A percentile compares a stretch with the other conserved stretches of the same genome.
These are phyloP conservation scores for Monochamus saltuarius DNA, from an alignment of 1,140 invertebrate genomes.

Conservation along the genomic window DNA sequence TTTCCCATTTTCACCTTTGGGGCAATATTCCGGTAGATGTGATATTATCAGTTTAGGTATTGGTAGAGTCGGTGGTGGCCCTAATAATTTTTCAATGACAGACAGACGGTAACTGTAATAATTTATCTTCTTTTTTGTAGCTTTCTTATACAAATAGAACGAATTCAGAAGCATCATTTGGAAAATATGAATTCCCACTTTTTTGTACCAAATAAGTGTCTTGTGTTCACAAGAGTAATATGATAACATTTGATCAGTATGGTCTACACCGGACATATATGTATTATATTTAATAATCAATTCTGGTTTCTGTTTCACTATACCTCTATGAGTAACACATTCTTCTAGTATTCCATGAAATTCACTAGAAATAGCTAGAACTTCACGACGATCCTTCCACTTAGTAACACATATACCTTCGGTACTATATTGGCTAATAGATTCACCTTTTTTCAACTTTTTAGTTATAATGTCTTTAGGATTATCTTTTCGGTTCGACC, in stretches of 20 bases:
- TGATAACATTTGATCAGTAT: conserved; percentile 25
- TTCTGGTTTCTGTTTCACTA: conserved; percentile 10
- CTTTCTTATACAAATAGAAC: conserved; percentile 15
- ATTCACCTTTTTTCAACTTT: no score
- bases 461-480: no score
- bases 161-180: conserved; percentile 30
- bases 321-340: conserved; percentile 5
- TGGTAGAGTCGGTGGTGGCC: background rate
- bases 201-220: conserved; percentile 31
- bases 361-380: conserved; percentile 21
- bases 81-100: no score
- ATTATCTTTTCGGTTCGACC: no score
- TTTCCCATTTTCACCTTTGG: background rate
- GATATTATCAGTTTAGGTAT: background rate
- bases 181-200: conserved; percentile 27
- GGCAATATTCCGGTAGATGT: background rate
- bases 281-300: conserved; percentile 24
- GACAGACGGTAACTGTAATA: no score
- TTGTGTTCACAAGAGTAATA: conserved; percentile 30
- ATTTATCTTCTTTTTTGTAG: no score
- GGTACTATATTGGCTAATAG: no score
- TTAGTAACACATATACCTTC: background rate
- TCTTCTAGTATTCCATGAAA: conserved; percentile 15
- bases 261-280: conserved; percentile 20
- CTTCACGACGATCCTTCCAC: conserved; percentile 11